Evolutionary conservation across 2,113 vertebrate species (phyloP), one percentile per base, ranked within the genome.

Genomic region (Nothobranchius furzeri): DNA sequence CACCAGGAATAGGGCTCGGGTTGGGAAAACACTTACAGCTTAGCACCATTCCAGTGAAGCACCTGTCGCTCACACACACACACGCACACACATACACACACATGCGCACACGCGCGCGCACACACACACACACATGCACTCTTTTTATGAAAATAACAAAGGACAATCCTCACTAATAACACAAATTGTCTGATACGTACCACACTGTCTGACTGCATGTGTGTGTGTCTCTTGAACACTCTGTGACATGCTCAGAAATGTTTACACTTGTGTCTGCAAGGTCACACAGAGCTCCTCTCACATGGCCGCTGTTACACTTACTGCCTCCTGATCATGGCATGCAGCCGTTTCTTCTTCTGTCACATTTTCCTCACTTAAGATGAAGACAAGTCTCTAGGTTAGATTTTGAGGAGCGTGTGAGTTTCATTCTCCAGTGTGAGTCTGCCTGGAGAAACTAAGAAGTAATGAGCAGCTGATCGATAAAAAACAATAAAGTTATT

Each of bases 91-190:
- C 20, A 20, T 1, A 20, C 20, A 20, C 20, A 1, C 20, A 20
- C 20, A 20, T 20, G 20, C 20, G 1, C 20, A 20, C 20, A 1
- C 20, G 20, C 20, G 20, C 20, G 20, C 20, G 20, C 20, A 20
- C 20, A 20, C 20, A 20, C 20, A 20, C 20, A 20, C 20, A 20
- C 20, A n/a, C n/a, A n/a, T 69, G 61, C 65, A 47, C 87, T 86
- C 75, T 79, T 89, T 89, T 87, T 86, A 74, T 83, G 81, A 84
- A 89, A 86, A 89, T 81, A 89, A 69, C 79, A 86, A 91, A 91
- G 88, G 89, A 89, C 87, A 86, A 88, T 86, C 83, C 85, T 83
- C 75, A 75, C 89, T 90, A 90, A 88, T 86, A 89, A 84, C 25
- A 67, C 64, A 12, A 56, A 48, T 1, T 17, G 55, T 62, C 15